Base-by-base conservation (phyloP, 2,888 invertebrate species). In the Drosophila mercatorum region DNA sequence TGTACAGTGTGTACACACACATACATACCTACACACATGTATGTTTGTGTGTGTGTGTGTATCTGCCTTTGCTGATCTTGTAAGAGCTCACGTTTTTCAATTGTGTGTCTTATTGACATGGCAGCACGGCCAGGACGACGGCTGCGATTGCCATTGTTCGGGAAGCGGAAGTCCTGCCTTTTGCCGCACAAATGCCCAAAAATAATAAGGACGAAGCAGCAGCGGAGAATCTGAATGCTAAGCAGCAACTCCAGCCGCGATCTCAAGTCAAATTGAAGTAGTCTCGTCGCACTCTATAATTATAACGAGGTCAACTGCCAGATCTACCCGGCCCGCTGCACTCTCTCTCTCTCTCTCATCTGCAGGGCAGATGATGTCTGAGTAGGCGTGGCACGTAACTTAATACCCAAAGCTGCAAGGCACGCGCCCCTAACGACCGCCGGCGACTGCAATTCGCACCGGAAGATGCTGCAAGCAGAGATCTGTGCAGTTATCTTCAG, bases 31-130 rank as follows among this genome's bases (percentile, higher is more conserved):
- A 22, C 17, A 34, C 36, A 3, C 3, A 34, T 65, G 5, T 34
- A 0, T 31, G 5, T n/a, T 0, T 49, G 17, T 17, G 17, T 49
- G 17, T 10, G 49, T 31, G 11, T 17, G 56, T 72, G 78, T 84
- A 82, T 84, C 80, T 76, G 67, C 70, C 71, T 57, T 26, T 53
- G 64, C 76, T 75, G 84, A 85, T 85, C 84, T 85, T 88, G 84
- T 88, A 88, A 83, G 72, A 60, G 72, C 85, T 72, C 52, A 62
- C 63, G 66, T 75, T 62, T 72, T 74, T 79, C 75, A 77, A 83
- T 71, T 88, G 83, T 86, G 79, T 84, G 85, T 84, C 85, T 85
- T 81, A 85, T 85, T 88, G 84, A 85, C 88, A 88, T 83, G 85
- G 70, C 83, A 81, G 67, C 44, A 80, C 75, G 68, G 43, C 40